Evolutionary conservation across 2,113 vertebrate species (phyloP), one percentile per base, ranked within the genome.

Genomic region (Clinocottus analis): DNA sequence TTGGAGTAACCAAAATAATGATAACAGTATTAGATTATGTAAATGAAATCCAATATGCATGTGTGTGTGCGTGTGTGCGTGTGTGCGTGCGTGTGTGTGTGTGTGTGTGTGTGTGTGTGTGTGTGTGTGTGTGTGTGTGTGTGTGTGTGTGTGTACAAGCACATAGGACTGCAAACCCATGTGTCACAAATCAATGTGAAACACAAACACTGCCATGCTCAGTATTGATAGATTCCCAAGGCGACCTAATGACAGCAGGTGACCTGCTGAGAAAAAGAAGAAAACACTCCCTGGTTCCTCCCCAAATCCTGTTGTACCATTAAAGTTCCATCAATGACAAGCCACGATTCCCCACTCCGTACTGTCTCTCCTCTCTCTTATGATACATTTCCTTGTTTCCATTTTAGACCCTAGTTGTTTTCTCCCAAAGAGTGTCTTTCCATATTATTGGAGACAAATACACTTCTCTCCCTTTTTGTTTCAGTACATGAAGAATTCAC

Each of bases 261-360:
- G 67, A 85, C 89, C 84, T 83, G 70, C 82, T 85, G 77, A 85
- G 77, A 77, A 69, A 76, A 23, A 81, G 62, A 80, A 33, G 86
- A 85, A 51, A 77, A 70, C 65, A 62, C 39, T 65, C 49, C 37
- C 65, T 19, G 10, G 43, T 62, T 85, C n/a, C 51, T 55, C 75
- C 51, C 75, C 67, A 77, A 79, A 78, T 71, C 53, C 64, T 41
- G 59, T 21, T 62, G 63, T 37, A 64, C 66, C 59, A 72, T 77
- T 86, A 84, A 67, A 84, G 66, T 71, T 77, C 65, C 63, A 77
- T 77, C 75, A 51, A 35, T 75, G 75, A 79, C 78, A 80, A 69
- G 55, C 56, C 58, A 64, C 61, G 83, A 80, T 27, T 45, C 29
- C 75, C 37, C 59, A 43, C 69, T 37, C 27, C 56, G 60, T 25